Percentiles rank a stretch among this genome's conserved stretches.
Conservation (phyloP, 53 echinoderm and acorn worm genomes). For the Holothuria scabra region DNA sequence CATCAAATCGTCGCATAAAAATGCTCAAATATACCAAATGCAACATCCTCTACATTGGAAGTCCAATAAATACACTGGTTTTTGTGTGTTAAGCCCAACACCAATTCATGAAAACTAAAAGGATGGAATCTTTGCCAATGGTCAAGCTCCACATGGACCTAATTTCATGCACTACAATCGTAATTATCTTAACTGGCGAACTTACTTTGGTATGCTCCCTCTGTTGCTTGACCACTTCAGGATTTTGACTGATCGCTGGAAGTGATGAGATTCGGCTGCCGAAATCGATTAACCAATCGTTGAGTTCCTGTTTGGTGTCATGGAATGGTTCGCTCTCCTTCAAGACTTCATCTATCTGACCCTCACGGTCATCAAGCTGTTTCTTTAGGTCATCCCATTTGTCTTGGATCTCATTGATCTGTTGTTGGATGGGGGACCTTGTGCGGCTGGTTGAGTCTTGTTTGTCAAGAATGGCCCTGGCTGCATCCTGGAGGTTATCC, state of each 20-base stretch:
- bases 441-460: conserved; percentile 75
- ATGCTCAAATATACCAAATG: no score
- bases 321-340: conserved; percentile 96
- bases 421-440: conserved; percentile 80
- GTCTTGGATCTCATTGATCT: conserved; percentile 76
- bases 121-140: no score
- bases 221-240: conserved; percentile 90
- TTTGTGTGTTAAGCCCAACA: no score
- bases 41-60: no score
- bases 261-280: conserved; percentile 82
- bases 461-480: conserved; percentile 84
- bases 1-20: no score
- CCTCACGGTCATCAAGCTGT: conserved; percentile 85
- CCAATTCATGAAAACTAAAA: no score
- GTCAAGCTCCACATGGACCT: no score
- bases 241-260: conserved; percentile 86
- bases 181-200: no score
- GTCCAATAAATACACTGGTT: no score
- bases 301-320: conserved; percentile 79
- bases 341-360: conserved; percentile 87
- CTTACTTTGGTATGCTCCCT: conserved; percentile 97
- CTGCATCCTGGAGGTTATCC: conserved; percentile 90
- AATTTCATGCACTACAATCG: no score
- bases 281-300: conserved; percentile 94
- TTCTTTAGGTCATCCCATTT: conserved; percentile 91